These are phyloP conservation scores for Caenorhabditis plicata DNA, from an alignment of 2,888 invertebrate species.

Conservation along the genomic window DNA sequence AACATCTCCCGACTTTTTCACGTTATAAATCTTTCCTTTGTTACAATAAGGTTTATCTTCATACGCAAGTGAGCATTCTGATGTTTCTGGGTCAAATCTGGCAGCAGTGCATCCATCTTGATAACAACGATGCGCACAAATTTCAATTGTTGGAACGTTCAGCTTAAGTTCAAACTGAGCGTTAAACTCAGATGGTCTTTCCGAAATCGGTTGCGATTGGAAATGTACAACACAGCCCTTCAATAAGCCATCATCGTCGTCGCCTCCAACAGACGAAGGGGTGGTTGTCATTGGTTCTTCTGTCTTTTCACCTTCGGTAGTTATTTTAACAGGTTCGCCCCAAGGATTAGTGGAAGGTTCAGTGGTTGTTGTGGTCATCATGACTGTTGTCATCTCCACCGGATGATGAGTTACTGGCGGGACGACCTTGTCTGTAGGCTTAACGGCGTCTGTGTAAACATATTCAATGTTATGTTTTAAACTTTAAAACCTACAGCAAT, in stretches of 20 bases:
- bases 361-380: background rate
- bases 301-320: background rate
- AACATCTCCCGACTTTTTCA: constrained; percentile 23
- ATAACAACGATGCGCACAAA: constrained; percentile 54
- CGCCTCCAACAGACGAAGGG: constrained; percentile 13
- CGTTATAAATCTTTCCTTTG: constrained; percentile 30
- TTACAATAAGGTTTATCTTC: constrained; percentile 51
- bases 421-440: constrained; percentile 1
- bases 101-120: constrained; percentile 61
- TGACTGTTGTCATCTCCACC: background rate
- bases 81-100: constrained; percentile 35
- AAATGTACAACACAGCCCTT: constrained; percentile 53
- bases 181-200: constrained; percentile 41
- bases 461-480: background rate
- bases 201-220: constrained; percentile 47
- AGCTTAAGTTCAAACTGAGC: constrained; percentile 45
- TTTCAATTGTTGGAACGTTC: constrained; percentile 39
- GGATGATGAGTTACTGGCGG: background rate
- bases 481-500: constrained; percentile 42
- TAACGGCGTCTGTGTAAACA: constrained; percentile 22
- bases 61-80: constrained; percentile 49
- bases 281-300: constrained; percentile 1
- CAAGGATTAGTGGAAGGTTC: background rate
- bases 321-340: background rate
- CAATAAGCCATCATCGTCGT: constrained; percentile 23